These are phyloP conservation scores for Drosophila mulleri DNA, from an alignment of 2,888 invertebrate species.

Conservation along the genomic window DNA sequence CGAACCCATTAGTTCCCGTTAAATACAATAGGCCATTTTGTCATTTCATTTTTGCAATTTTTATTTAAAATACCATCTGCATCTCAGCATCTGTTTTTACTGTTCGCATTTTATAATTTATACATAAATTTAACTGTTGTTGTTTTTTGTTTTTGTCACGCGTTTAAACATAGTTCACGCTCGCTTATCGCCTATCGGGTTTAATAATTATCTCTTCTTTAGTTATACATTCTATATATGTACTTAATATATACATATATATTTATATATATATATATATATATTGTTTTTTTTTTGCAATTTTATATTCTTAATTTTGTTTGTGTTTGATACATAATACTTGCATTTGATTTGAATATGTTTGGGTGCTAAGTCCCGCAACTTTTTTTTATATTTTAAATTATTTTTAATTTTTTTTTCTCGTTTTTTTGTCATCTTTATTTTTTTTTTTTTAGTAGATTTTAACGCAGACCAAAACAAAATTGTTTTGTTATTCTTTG, in stretches of 20 bases:
- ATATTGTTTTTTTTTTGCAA: conserved; percentile 8
- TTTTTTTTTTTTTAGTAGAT: conserved; percentile 17
- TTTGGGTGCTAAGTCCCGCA: conserved; percentile 13
- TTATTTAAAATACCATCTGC: conserved; percentile 61
- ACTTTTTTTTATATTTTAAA: conserved; percentile 2
- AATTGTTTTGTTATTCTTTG: not conserved
- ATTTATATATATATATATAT: conserved; percentile 8
- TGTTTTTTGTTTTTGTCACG: conserved; percentile 12
- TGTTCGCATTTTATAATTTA: conserved; percentile 36
- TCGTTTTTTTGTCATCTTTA: not conserved
- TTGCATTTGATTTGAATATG: conserved; percentile 55
- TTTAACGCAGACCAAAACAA: conserved; percentile 43
- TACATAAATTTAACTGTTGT: conserved; percentile 58
- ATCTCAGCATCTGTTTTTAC: conserved; percentile 24
- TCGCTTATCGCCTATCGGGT: conserved; percentile 45
- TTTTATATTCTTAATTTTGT: conserved; percentile 12
- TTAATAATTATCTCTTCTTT: conserved; percentile 32
- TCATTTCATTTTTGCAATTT: conserved; percentile 37
- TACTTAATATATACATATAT: conserved; percentile 22
- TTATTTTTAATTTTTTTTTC: conserved; percentile 4
- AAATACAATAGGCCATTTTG: no score
- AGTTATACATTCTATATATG: conserved; percentile 32
- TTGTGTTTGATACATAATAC: conserved; percentile 59
- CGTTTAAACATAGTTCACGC: conserved; percentile 49
- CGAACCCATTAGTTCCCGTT: no score